phyloP scores from a whole-genome alignment of 2,113 vertebrate species.

The Plectropomus leopardus region DNA sequence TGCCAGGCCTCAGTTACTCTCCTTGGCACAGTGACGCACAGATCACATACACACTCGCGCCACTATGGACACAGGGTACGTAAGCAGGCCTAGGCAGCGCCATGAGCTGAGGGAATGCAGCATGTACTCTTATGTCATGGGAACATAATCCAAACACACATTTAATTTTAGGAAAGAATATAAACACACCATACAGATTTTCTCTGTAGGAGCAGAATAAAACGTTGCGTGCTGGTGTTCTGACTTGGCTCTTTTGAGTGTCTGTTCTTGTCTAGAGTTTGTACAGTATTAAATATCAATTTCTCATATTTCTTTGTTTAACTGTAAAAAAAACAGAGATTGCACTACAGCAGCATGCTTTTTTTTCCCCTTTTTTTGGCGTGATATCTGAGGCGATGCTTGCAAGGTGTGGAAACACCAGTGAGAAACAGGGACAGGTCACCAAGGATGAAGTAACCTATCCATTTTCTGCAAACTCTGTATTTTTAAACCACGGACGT shows the following conservation, averaged over 20 bases:
- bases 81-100: constrained; percentile 23
- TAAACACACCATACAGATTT: background rate
- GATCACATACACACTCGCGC: constrained; percentile 52
- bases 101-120: constrained; percentile 36
- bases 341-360: background rate
- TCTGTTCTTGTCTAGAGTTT: constrained; percentile 20
- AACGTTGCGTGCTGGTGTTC: no score
- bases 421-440: constrained; percentile 72
- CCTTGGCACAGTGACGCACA: constrained; percentile 63
- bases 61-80: constrained; percentile 32
- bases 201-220: constrained; percentile 6
- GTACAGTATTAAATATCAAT: background rate
- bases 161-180: constrained; percentile 14
- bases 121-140: constrained; percentile 37
- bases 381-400: constrained; percentile 15
- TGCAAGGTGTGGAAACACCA: constrained; percentile 38
- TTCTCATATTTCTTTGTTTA: constrained; percentile 1
- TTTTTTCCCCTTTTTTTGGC: constrained; percentile 13
- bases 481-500: constrained; percentile 78
- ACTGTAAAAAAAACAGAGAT: constrained; percentile 1
- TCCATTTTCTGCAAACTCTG: constrained; percentile 76
- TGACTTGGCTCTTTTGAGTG: background rate
- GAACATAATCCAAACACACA: constrained; percentile 14
- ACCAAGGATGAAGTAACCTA: constrained; percentile 73
- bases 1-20: constrained; percentile 64